These are phyloP conservation scores for Polyodon spathula DNA, from an alignment of 2,113 vertebrate species.

Conservation along the genomic window DNA sequence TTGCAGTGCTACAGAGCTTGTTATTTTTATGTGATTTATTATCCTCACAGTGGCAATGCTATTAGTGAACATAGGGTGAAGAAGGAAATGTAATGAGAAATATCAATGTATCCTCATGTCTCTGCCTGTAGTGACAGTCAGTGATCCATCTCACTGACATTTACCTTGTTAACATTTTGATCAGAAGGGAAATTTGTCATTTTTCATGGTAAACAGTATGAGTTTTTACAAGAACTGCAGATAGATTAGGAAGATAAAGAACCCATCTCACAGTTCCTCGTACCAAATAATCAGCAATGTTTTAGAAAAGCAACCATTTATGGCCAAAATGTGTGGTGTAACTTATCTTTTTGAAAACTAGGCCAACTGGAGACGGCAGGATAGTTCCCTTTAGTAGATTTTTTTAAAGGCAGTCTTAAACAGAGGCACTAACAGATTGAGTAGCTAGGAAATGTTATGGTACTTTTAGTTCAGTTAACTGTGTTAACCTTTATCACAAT, in stretches of 20 bases:
- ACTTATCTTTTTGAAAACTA: neutral
- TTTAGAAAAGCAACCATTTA: slow-evolving; percentile 7
- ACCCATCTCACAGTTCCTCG: slow-evolving; percentile 42
- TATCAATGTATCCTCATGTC: slow-evolving; percentile 85
- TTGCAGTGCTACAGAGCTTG: slow-evolving; percentile 51
- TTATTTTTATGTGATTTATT: slow-evolving; percentile 80
- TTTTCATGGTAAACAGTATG: slow-evolving; percentile 69
- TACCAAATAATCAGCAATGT: slow-evolving; percentile 25
- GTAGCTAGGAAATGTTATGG: no score
- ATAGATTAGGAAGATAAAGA: slow-evolving; percentile 57
- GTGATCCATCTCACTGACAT: slow-evolving; percentile 82
- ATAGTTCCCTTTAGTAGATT: neutral
- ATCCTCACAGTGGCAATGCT: slow-evolving; percentile 62
- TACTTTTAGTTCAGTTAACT: no score
- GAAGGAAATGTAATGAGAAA: slow-evolving; percentile 76
- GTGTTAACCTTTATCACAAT: no score
- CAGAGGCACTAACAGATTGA: neutral
- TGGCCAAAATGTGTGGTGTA: slow-evolving; percentile 11
- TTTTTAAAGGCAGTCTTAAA: neutral
- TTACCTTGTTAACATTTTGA: slow-evolving; percentile 91
- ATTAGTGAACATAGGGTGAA: slow-evolving; percentile 72
- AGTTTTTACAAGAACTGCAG: slow-evolving; percentile 64
- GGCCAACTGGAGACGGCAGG: neutral
- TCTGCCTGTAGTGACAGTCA: slow-evolving; percentile 66
- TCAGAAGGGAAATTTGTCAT: slow-evolving; percentile 80